Evolutionary conservation across 2,797 vertebrate species (phyloP), one percentile per base, ranked within the genome.

Genomic region (Chelonia mydas): DNA sequence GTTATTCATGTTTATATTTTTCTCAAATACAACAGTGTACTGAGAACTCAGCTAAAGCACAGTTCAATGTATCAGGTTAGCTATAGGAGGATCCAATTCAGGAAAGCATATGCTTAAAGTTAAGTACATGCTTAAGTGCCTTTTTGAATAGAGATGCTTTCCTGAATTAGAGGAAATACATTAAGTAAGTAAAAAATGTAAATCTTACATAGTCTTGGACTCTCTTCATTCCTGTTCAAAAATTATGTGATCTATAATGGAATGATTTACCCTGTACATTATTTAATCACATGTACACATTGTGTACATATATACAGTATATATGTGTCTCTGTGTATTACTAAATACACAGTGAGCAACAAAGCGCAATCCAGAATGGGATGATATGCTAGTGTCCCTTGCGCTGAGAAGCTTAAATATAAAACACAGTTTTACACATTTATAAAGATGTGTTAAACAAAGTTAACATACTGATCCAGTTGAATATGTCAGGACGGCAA

Each of bases 401-500:
- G 19, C 37, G 41, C 61, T 89, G 49, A 93, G 93, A 78, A 53
- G 50, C 49, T 25, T 15, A 88, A 68, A 90, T 82, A 83, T 83
- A 82, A 79, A 81, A 54, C 12, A 68, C 7, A 17, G 1, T 4
- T 91, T 95, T 79, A 54, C 5, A 57, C 50, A 83, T 16, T 49
- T 54, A 27, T 37, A 89, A 51, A 79, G 11, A 41, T 61, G 94
- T 90, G 51, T 84, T 90, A 95, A 96, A 88, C 65, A 59, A 92
- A 93, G 31, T 13, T 13, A 41, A 65, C 25, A 31, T 57, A 19
- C 1, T 85, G 47, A 87, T 86, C 61, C 74, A 84, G 28, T 6
- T 80, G 19, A 95, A 83, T 77, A 65, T 96, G 92, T 91, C 95
- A 96, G 97, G 93, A 97, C 4, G 5, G 92, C 91, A 98, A 68